Evolutionary conservation across 2,113 vertebrate genomes (phyloP), one percentile per base, ranked within the genome.

Genomic region (Trogon melanurus): DNA sequence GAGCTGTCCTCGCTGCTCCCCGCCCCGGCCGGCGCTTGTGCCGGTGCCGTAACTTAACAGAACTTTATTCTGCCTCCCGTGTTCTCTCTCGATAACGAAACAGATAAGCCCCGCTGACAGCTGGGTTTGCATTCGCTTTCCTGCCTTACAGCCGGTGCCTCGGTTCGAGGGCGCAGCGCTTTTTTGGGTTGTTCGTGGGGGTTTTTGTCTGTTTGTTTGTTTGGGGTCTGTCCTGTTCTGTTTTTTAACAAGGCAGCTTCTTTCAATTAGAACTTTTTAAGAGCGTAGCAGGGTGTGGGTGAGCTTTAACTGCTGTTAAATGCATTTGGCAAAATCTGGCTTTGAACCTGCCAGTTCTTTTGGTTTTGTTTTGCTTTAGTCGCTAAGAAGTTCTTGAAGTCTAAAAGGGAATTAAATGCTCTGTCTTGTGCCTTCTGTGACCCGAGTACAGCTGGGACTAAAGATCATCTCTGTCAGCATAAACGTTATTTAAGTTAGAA

Each of bases 181-280:
- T 44, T 57, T 32, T 27, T 38, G 54, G 17, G 54, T 16, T 72
- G 34, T 41, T 41, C 41, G 41, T 41, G 45, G 45, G 45, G 45
- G 45, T n/a, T 44, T 17, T 19, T 36, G 1, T 38, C 4, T 34
- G 47, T 9, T 7, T 16, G 6, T n/a, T 34, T 44, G 30, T 9
- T 22, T 8, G 0, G 5, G 25, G 17, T 5, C 13, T 36, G 19
- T 44, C 30, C 62, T 32, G 17, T 17, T 45, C 19, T 11, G 23
- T 17, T 30, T 69, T 29, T 45, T 3, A 45, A 27, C 9, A 2
- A 13, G 25, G 48, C 32, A 21, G 3, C 2, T 30, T 16, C 29
- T 75, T 62, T 32, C 8, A 36, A 0, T 29, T 34, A 1, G 1
- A 8, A 0, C 9, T 8, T 36, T 66, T 50, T 22, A 22, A 21